phyloP scores from a whole-genome alignment of 2,888 invertebrate species.

The Apodemia hepburni region DNA sequence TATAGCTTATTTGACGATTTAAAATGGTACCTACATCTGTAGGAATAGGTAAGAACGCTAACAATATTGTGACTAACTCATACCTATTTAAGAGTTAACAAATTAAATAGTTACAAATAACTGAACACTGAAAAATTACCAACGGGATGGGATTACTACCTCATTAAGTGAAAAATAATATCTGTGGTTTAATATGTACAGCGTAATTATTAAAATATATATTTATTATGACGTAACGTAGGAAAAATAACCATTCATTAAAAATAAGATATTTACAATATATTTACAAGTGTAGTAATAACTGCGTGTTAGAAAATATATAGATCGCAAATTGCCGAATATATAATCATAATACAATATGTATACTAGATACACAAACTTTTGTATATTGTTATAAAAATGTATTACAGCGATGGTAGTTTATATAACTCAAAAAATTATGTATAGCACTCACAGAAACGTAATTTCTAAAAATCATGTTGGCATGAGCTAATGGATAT shows the following conservation, averaged over 20 bases:
- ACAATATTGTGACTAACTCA: too few relatives aligned
- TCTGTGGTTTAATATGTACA: neutral
- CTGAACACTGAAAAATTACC: too few relatives aligned
- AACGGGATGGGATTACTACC: too few relatives aligned
- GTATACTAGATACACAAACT: conserved; percentile 57
- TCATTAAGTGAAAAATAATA: too few relatives aligned
- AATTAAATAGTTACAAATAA: too few relatives aligned
- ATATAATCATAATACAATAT: conserved; percentile 33
- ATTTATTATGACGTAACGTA: neutral
- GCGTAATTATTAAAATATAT: neutral
- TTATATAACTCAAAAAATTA: conserved; percentile 11
- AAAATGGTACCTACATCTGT: too few relatives aligned
- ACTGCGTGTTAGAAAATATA: conserved; percentile 11
- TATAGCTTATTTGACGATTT: too few relatives aligned
- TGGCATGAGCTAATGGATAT: neutral
- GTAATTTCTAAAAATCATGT: neutral
- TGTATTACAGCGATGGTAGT: neutral
- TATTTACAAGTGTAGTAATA: conserved; percentile 13
- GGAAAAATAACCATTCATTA: neutral
- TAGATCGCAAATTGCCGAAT: conserved; percentile 12
- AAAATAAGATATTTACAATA: conserved; percentile 3
- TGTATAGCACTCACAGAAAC: conserved; percentile 8
- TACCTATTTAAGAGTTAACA: too few relatives aligned
- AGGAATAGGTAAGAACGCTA: too few relatives aligned
- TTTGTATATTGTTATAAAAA: conserved; percentile 47